Base-by-base conservation (phyloP, 2,888 invertebrate genomes). In the Desoria tigrina region DNA sequence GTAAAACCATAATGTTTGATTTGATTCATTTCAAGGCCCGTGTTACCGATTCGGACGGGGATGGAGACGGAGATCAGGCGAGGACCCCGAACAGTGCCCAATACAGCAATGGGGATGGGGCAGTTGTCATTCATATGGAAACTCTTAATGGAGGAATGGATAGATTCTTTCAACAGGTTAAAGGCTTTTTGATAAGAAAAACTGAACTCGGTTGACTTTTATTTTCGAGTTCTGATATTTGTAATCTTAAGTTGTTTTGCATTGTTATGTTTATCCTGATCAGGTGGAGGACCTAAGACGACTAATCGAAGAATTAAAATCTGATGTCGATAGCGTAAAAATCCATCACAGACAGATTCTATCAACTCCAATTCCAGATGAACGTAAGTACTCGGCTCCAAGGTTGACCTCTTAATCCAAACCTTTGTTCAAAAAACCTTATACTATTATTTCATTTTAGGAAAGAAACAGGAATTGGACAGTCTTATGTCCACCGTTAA, bases 401-500 rank as follows among this genome's bases (percentile, higher is more conserved):
- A 42, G 28, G 37, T 21, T 53, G 24, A 6, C n/a, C 23, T 24
- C 18, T 32, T 51, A 53, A 21, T 26, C 7, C n/a, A n/a, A n/a
- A n/a, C n/a, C n/a, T n/a, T n/a, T n/a, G n/a, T n/a, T n/a, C n/a
- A n/a, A n/a, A n/a, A n/a, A n/a, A n/a, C n/a, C n/a, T n/a, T n/a
- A n/a, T n/a, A n/a, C n/a, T n/a, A n/a, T 53, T 45, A 9, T 57
- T 37, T 2, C 32, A 28, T 68, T 63, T 7, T 49, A 74, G 72
- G 59, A 55, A 65, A 86, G 77, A 86, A 86, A 79, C 82, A 84
- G 70, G 86, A 86, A 78, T 78, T 87, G 78, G 87, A 87, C 71
- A 80, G 80, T 32, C 81, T 84, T 72, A 84, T 84, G 74, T 82
- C 83, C 71, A 81, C 81, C 50, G 83, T 85, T 68, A 82, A 83